Percentiles rank a stretch among this genome's conserved stretches.
Evolutionary conservation across 2,888 invertebrate species (phyloP).

Genomic region (Amphipoea oculea): DNA sequence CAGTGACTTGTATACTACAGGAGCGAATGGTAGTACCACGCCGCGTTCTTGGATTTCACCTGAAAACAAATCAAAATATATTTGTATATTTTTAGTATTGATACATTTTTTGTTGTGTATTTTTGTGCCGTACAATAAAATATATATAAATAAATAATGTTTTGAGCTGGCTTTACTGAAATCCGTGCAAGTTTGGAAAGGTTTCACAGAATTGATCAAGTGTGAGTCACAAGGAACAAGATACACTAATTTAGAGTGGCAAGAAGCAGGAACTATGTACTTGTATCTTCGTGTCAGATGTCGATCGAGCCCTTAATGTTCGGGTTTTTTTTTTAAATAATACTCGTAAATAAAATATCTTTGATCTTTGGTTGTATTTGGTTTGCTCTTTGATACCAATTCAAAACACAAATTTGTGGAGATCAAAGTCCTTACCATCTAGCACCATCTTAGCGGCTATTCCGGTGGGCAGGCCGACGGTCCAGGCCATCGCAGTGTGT

Average conservation of each 20-base stretch:
- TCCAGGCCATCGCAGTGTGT: constrained; percentile 97
- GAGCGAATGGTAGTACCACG: constrained; percentile 97
- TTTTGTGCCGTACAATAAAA: too few species aligned
- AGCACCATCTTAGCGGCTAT: constrained; percentile 99
- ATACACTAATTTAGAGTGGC: not conserved
- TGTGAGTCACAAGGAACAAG: not conserved
- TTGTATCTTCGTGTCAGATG: not conserved
- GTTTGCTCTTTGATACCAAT: not conserved
- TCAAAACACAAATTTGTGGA: not conserved
- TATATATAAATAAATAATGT: too few species aligned
- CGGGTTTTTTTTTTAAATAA: not conserved
- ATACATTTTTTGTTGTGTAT: too few species aligned
- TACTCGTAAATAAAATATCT: not conserved
- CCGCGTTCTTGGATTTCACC: constrained; percentile 99
- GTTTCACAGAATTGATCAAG: not conserved
- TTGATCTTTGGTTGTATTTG: not conserved
- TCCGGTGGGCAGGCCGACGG: constrained; percentile 95
- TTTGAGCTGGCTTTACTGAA: not conserved
- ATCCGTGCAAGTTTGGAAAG: not conserved
- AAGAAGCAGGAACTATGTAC: not conserved
- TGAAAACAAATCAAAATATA: constrained; percentile 76
- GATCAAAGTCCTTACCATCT: constrained; percentile 92
- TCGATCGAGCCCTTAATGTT: not conserved
- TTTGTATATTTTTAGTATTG: too few species aligned
- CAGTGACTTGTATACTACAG: constrained; percentile 98